Percentiles rank a stretch among this genome's conserved stretches.
Conservation (phyloP, 2,113 vertebrate species). For the Paralichthys olivaceus region DNA sequence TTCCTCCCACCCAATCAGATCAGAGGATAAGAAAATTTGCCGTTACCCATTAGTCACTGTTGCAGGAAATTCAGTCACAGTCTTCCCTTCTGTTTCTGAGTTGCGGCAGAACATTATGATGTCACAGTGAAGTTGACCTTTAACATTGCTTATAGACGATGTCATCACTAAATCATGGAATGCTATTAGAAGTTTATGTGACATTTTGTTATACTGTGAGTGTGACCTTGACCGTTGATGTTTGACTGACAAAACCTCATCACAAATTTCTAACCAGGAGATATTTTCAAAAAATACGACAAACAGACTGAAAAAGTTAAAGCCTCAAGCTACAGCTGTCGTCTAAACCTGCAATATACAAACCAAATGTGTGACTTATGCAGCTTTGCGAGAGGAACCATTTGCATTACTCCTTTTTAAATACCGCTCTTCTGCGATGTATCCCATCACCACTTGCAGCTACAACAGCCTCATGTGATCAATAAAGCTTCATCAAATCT, state of each 20-base stretch:
- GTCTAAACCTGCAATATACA: too few relatives aligned
- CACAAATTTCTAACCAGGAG: neutral
- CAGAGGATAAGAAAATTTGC: slow-evolving; percentile 5
- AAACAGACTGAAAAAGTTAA: neutral
- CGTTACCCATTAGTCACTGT: neutral
- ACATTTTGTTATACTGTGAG: neutral
- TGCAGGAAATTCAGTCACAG: neutral
- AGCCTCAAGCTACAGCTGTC: neutral
- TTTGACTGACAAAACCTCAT: neutral
- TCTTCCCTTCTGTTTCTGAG: neutral
- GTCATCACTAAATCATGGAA: neutral
- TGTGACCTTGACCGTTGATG: neutral
- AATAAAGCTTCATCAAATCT: slow-evolving; percentile 1
- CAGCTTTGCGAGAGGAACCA: slow-evolving; percentile 35
- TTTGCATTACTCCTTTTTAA: neutral
- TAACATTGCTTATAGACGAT: neutral
- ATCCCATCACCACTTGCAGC: slow-evolving; percentile 8
- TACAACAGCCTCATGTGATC: neutral
- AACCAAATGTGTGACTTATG: neutral
- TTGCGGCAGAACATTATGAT: neutral
- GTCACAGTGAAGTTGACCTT: neutral
- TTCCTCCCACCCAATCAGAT: slow-evolving; percentile 32
- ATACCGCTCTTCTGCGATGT: neutral
- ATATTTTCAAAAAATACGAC: neutral
- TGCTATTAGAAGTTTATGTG: neutral